Evolutionary conservation across 2,888 invertebrate species (phyloP).

Genomic region (Elysia crispata): DNA sequence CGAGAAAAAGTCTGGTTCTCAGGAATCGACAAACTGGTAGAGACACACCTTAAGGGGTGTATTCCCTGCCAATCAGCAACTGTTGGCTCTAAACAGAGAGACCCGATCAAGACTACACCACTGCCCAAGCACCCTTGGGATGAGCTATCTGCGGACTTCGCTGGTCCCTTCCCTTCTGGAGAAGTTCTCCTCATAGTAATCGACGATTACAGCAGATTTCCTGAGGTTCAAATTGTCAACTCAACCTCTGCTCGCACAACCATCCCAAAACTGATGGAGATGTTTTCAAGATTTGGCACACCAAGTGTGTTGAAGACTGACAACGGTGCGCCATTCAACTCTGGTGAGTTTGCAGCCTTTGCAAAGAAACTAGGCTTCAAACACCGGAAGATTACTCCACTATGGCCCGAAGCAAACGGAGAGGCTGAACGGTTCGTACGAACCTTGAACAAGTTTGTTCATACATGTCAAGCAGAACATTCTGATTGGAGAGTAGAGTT

Average conservation of each 20-base stretch:
- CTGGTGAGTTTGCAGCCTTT: background rate
- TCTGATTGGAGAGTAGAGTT: background rate
- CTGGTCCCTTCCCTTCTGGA: slow-evolving; percentile 45
- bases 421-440: slow-evolving; percentile 55
- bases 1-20: slow-evolving; percentile 62
- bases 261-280: slow-evolving; percentile 49
- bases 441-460: slow-evolving; percentile 43
- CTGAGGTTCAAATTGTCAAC: slow-evolving; percentile 51
- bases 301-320: slow-evolving; percentile 53
- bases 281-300: slow-evolving; percentile 51
- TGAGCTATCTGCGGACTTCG: slow-evolving; percentile 38
- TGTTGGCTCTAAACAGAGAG: slow-evolving; percentile 26
- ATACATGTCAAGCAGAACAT: background rate
- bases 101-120: slow-evolving; percentile 23
- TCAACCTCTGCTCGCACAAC: slow-evolving; percentile 49
- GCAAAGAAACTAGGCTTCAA: background rate
- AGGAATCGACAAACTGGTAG: slow-evolving; percentile 55
- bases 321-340: slow-evolving; percentile 15
- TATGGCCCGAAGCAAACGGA: slow-evolving; percentile 9
- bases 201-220: slow-evolving; percentile 56
- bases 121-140: slow-evolving; percentile 38
- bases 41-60: slow-evolving; percentile 49
- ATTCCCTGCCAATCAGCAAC: slow-evolving; percentile 53
- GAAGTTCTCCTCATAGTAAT: slow-evolving; percentile 54
- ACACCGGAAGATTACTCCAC: slow-evolving; percentile 16